A percentile compares a stretch with the other conserved stretches of the same genome.
phyloP scores from a whole-genome alignment of 2,113 vertebrate genomes.

The Lates calcarifer region DNA sequence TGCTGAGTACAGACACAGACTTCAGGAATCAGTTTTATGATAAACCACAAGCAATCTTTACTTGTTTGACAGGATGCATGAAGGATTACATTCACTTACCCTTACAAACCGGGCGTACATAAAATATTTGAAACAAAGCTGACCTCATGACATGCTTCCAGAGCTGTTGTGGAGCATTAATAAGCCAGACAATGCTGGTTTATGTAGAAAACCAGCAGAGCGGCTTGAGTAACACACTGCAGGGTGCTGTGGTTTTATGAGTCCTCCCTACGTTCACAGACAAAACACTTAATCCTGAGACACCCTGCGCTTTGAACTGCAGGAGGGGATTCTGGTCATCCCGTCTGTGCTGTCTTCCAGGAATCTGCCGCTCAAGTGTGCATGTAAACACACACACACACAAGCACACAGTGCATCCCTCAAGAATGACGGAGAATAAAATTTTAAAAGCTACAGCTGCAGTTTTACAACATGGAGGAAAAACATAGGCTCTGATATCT shows the following conservation, averaged over 20 bases:
- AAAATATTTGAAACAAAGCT: slow-evolving; percentile 35
- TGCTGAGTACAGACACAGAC: slow-evolving; percentile 8
- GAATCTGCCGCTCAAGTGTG: slow-evolving; percentile 18
- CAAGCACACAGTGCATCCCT: slow-evolving; percentile 2
- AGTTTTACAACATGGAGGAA: slow-evolving; percentile 30
- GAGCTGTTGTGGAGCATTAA: slow-evolving; percentile 31
- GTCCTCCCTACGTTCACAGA: slow-evolving; percentile 36
- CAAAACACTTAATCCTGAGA: slow-evolving; percentile 58
- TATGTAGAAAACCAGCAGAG: slow-evolving; percentile 44
- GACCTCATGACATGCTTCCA: slow-evolving; percentile 27
- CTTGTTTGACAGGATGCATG: slow-evolving; percentile 2
- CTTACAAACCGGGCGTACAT: background rate
- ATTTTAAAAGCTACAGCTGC: slow-evolving; percentile 51
- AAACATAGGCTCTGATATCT: background rate
- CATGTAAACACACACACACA: slow-evolving; percentile 16
- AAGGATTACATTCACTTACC: slow-evolving; percentile 11
- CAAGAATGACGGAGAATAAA: slow-evolving; percentile 22
- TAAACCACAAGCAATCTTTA: background rate
- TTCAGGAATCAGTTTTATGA: slow-evolving; percentile 23
- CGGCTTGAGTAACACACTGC: slow-evolving; percentile 38
- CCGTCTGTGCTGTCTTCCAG: slow-evolving; percentile 53
- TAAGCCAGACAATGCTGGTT: slow-evolving; percentile 44
- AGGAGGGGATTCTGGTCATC: slow-evolving; percentile 49
- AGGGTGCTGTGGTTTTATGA: slow-evolving; percentile 61
- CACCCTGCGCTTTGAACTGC: slow-evolving; percentile 59